Percentiles rank a stretch among this genome's conserved stretches.
Conservation (phyloP, 2,888 invertebrate species). For the Kuschelorhynchus macadamiae region DNA sequence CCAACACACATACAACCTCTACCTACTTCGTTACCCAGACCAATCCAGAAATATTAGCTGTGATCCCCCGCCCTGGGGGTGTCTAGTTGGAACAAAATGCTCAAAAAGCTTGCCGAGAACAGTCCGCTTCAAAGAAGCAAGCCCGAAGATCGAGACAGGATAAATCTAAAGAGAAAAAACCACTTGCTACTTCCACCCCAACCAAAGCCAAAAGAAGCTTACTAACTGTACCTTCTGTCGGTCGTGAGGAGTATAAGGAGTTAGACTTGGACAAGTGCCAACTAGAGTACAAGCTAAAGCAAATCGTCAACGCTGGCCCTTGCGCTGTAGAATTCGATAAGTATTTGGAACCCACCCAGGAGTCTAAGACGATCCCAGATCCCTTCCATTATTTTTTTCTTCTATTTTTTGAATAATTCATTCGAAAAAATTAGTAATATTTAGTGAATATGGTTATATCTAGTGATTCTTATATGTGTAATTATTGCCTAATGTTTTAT, state of each 20-base stretch:
- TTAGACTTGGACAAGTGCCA: conserved; percentile 25
- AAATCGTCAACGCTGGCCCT: conserved; percentile 39
- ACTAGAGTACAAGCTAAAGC: conserved; percentile 34
- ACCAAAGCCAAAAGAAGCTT: conserved; percentile 30
- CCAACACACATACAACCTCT: too few relatives aligned
- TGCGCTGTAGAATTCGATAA: conserved; percentile 48
- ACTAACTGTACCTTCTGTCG: conserved; percentile 9
- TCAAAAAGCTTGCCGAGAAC: neutral
- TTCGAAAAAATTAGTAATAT: too few relatives aligned
- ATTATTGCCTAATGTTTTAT: too few relatives aligned
- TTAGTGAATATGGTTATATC: too few relatives aligned
- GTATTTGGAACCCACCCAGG: conserved; percentile 26
- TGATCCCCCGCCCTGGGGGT: conserved; percentile 40
- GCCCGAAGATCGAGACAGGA: neutral
- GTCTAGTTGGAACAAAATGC: conserved; percentile 12
- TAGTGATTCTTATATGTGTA: too few relatives aligned
- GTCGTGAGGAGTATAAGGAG: conserved; percentile 1
- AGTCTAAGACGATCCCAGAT: conserved; percentile 32
- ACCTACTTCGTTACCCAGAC: conserved; percentile 34
- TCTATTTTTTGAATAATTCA: too few relatives aligned
- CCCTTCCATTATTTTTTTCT: too few relatives aligned
- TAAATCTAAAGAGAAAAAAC: neutral
- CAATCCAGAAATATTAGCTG: conserved; percentile 44
- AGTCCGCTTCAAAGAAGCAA: neutral
- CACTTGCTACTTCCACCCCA: neutral